A percentile compares a stretch with the other conserved stretches of the same genome.
Evolutionary conservation across 2,797 vertebrate genomes (phyloP).

Genomic region (Tokudaia tokunoshimensis): DNA sequence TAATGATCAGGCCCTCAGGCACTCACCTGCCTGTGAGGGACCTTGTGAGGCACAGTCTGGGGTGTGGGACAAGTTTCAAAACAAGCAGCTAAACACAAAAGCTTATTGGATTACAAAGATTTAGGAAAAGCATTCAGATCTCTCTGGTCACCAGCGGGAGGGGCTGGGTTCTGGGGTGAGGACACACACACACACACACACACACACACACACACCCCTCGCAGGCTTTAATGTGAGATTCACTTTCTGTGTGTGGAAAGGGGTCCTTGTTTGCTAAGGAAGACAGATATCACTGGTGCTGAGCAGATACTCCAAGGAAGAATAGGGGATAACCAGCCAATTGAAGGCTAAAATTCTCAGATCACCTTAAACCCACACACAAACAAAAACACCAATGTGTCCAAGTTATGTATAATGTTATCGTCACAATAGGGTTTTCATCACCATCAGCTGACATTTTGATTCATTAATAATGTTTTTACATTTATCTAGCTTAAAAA

Average conservation of each 20-base stretch:
- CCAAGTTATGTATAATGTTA: not conserved
- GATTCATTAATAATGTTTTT: constrained; percentile 62
- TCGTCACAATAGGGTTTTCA: constrained; percentile 18
- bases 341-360: not conserved
- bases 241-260: constrained; percentile 62
- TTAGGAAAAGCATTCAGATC: constrained; percentile 89
- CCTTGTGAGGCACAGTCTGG: constrained; percentile 88
- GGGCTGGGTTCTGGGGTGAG: constrained; percentile 83
- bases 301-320: not conserved
- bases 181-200: not conserved
- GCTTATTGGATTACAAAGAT: constrained; percentile 95
- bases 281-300: constrained; percentile 23
- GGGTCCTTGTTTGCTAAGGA: constrained; percentile 38
- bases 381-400: not conserved
- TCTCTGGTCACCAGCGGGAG: constrained; percentile 85
- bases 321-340: not conserved
- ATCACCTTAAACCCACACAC: not conserved
- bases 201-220: constrained; percentile 16
- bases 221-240: constrained; percentile 73
- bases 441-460: constrained; percentile 43
- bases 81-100: constrained; percentile 93
- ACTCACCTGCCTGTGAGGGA: constrained; percentile 91
- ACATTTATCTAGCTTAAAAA: constrained; percentile 23
- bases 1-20: constrained; percentile 90
- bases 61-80: constrained; percentile 91